Evolutionary conservation across 2,888 invertebrate species (phyloP).

Genomic region (Strigamia crassipes): DNA sequence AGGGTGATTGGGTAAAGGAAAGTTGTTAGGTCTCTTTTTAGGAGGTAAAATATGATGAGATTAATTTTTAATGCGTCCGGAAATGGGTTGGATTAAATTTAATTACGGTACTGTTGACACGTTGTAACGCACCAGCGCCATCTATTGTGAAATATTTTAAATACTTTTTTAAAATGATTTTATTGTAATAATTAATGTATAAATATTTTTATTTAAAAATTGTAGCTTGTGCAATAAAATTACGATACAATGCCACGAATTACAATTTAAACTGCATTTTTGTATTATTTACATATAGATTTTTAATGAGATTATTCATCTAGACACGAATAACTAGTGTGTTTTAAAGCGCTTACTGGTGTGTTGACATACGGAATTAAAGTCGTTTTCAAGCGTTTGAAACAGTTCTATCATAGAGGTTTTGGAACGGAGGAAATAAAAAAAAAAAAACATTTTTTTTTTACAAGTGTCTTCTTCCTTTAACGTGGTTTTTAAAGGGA

Average conservation of each 20-base stretch:
- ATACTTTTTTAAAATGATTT: neutral
- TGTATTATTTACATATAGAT: neutral
- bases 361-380: constrained; percentile 3
- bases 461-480: constrained; percentile 36
- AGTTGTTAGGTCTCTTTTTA: neutral
- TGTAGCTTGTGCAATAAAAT: neutral
- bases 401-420: neutral
- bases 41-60: neutral
- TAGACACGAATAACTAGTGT: neutral
- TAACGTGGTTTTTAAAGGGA: constrained; percentile 13
- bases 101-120: neutral
- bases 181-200: neutral
- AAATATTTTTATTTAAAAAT: neutral
- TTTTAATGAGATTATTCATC: constrained; percentile 1
- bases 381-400: neutral
- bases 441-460: neutral
- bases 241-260: neutral
- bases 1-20: neutral
- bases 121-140: neutral
- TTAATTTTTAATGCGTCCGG: neutral
- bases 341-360: neutral
- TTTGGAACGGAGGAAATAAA: neutral
- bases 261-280: neutral
- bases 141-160: neutral
- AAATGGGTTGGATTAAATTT: neutral